Percentiles rank a stretch among this genome's conserved stretches.
Evolutionary conservation across 2,113 vertebrate genomes (phyloP).

Genomic region (Thinocorus orbignyianus): DNA sequence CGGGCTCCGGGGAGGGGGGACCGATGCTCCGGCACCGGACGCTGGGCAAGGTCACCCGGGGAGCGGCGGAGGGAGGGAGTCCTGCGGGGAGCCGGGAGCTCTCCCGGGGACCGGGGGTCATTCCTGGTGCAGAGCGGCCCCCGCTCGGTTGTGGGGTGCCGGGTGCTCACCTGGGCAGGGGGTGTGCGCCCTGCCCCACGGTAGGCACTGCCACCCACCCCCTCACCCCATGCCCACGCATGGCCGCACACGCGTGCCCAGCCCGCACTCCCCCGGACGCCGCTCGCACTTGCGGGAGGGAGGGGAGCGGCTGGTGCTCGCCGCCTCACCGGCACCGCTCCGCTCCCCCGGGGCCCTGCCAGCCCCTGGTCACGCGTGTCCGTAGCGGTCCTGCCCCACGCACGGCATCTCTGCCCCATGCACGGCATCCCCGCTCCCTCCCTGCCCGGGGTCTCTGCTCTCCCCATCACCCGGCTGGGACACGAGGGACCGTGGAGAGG

Average conservation of each 20-base stretch:
- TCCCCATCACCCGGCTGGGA: not conserved
- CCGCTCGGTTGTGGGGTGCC: not conserved
- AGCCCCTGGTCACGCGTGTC: not conserved
- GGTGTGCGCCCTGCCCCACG: not conserved
- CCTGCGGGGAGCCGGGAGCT: not conserved
- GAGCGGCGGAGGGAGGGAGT: not conserved
- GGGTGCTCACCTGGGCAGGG: not conserved
- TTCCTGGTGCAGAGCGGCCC: not conserved
- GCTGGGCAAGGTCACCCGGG: slow-evolving; percentile 16
- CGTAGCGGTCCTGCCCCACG: not conserved
- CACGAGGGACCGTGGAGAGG: not conserved
- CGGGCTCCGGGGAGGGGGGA: not conserved
- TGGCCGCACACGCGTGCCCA: not conserved
- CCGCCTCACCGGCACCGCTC: not conserved
- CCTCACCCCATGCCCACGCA: not conserved
- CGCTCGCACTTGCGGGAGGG: not conserved
- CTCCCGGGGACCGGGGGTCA: not conserved
- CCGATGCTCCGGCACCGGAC: not conserved
- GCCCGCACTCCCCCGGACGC: not conserved
- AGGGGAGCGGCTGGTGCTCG: not conserved
- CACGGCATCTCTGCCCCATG: not conserved
- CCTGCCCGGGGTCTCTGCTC: not conserved
- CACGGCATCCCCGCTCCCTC: not conserved
- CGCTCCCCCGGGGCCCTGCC: not conserved
- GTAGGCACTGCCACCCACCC: not conserved